Percentiles rank a stretch among this genome's conserved stretches.
phyloP scores from a whole-genome alignment of 2,888 invertebrate genomes.

The Trichacis sp. region DNA sequence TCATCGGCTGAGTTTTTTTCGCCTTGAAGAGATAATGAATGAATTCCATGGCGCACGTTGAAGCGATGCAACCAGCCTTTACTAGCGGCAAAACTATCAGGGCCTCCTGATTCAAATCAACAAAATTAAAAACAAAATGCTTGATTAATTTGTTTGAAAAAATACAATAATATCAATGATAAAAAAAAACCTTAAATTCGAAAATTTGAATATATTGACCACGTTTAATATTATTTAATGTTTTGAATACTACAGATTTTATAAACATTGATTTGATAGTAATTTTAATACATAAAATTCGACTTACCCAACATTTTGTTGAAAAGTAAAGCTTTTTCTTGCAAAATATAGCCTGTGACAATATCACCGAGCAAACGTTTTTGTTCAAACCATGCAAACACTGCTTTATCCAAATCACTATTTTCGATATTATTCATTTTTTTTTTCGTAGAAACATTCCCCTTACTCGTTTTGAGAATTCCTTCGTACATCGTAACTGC shows the following conservation, averaged over 20 bases:
- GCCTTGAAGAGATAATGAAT: slow-evolving; percentile 22
- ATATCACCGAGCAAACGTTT: slow-evolving; percentile 2
- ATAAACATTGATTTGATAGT: no score
- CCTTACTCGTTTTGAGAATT: no score
- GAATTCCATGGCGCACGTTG: slow-evolving; percentile 29
- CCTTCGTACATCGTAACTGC: no score
- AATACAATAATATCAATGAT: no score
- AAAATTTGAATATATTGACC: no score
- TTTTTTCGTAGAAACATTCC: background rate
- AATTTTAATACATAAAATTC: no score
- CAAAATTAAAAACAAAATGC: no score
- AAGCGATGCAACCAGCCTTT: slow-evolving; percentile 35
- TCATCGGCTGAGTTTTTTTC: slow-evolving; percentile 34
- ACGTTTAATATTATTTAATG: no score
- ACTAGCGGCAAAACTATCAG: slow-evolving; percentile 16
- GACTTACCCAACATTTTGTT: no score
- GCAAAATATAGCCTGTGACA: slow-evolving; percentile 6
- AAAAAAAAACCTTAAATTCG: no score
- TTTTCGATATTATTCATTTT: slow-evolving; percentile 8
- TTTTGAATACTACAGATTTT: no score
- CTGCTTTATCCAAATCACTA: background rate
- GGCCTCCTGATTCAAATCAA: slow-evolving; percentile 9
- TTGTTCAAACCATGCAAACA: slow-evolving; percentile 8
- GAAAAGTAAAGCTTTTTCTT: slow-evolving; percentile 11
- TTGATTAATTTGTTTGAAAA: no score